These are phyloP conservation scores for Acholoe squamosa DNA, from an alignment of 2,888 invertebrate species.

Conservation along the genomic window DNA sequence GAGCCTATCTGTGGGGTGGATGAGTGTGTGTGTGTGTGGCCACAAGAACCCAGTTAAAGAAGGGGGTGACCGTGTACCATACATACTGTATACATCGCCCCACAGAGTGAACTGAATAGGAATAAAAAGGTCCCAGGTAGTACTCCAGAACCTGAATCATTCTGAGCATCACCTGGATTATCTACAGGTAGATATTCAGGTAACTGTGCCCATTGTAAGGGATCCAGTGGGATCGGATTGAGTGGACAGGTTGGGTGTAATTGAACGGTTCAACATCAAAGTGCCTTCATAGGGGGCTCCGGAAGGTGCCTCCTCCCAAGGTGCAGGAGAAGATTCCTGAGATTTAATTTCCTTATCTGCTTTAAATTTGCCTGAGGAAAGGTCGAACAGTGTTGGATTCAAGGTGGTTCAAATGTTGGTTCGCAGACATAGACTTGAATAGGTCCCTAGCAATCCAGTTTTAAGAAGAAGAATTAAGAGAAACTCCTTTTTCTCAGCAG, in stretches of 20 bases:
- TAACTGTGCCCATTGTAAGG: not conserved
- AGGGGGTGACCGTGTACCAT: not conserved
- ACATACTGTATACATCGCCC: not conserved
- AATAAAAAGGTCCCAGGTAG: not conserved
- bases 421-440: no score
- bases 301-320: not conserved
- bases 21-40: not conserved
- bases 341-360: constrained; percentile 32
- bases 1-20: not conserved
- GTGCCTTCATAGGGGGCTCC: not conserved
- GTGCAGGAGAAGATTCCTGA: not conserved
- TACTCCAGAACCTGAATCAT: not conserved
- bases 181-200: not conserved
- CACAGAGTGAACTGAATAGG: not conserved
- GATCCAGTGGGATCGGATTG: not conserved
- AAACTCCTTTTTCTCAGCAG: no score
- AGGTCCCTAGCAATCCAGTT: no score
- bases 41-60: not conserved
- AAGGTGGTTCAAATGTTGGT: not conserved
- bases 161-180: not conserved
- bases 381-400: constrained; percentile 1
- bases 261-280: constrained; percentile 28
- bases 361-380: not conserved
- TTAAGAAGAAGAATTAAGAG: no score
- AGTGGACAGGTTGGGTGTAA: constrained; percentile 32